Base-by-base conservation (phyloP, 2,888 invertebrate genomes). In the Ennomos fuscantarius region DNA sequence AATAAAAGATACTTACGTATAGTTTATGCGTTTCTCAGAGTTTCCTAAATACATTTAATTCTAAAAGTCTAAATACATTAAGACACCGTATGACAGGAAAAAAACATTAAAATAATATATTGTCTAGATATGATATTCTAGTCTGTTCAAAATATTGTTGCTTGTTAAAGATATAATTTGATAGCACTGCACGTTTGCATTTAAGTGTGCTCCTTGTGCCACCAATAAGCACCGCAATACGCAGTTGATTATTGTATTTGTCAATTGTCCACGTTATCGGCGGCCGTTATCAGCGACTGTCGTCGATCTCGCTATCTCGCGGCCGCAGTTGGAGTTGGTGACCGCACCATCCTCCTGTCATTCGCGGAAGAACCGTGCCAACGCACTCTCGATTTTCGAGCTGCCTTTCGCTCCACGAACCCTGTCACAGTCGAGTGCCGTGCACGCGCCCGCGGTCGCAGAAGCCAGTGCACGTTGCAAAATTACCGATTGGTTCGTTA, bases 231-330 rank as follows among this genome's bases (percentile, higher is more conserved):
- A 52, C 34, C 31, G 48, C 53, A 39, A 40, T 49, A 49, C 48
- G 51, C 35, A 50, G 45, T 51, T 15, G 39, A 35, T 5, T 52
- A 43, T 44, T 66, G 66, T 72, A 67, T 71, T 74, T 73, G 77
- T 76, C 69, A 73, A 76, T 74, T 74, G 73, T 72, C 67, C 59
- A 63, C 69, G 79, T 82, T 89, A 89, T 89, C 88, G 72, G 62
- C 46, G 42, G 45, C 60, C 73, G 84, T 87, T 90, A 90, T 92
- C 91, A 86, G 80, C 69, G 70, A 67, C 74, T 76, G 80, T 78
- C 79, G 80, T 77, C 84, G 82, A 89, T 89, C 89, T 88, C 76
- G 76, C 79, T 87, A 89, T 89, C 89, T 86, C 79, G 79, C 80
- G 78, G 78, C 24, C 24, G 6, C 24, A 24, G 24, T 24, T 24